Evolutionary conservation across 2,113 vertebrate genomes (phyloP), one percentile per base, ranked within the genome.

Genomic region (Leptosomus discolor): DNA sequence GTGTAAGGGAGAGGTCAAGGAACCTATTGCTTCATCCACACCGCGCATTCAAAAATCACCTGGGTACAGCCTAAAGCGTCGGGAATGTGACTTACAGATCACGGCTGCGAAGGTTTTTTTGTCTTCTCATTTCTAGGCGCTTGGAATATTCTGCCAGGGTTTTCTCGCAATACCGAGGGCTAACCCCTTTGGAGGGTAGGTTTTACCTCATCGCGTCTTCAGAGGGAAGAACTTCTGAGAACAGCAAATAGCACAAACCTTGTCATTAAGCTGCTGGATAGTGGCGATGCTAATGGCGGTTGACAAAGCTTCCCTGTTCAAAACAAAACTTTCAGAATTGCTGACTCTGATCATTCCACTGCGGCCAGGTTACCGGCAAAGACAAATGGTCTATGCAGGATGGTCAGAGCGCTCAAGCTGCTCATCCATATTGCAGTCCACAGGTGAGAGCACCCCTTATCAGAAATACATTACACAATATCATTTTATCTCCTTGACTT

Each of bases 11-110:
- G 29, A 21, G 43, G 5, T 12, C 15, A 74, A 74, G 39, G 61
- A 77, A 29, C 15, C 43, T 43, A 1, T 23, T 48, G 8, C 45
- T 37, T 20, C 15, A 9, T 36, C n/a, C 4, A 39, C 54, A 46
- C 6, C n/a, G 5, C n/a, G 6, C 48, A 2, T 8, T 60, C 20
- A 23, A 18, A 73, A 73, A 17, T 36, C 50, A 2, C 0, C 32
- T 21, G 39, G 26, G 9, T 32, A 3, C 22, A 19, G 29, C 67
- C 29, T 37, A 37, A 84, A 57, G 30, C 24, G 14, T 36, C 36
- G 1, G 1, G 30, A 45, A 56, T 10, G 27, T 24, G 50, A 48
- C 45, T 73, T 41, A 43, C 26, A 73, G 41, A 26, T 5, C n/a
- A 34, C 4, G 18, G 43, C 34, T 27, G 17, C 22, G 54, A 34